Evolutionary conservation across 2,113 vertebrate species (phyloP), one percentile per base, ranked within the genome.

Genomic region (Microcebus griseorufus): DNA sequence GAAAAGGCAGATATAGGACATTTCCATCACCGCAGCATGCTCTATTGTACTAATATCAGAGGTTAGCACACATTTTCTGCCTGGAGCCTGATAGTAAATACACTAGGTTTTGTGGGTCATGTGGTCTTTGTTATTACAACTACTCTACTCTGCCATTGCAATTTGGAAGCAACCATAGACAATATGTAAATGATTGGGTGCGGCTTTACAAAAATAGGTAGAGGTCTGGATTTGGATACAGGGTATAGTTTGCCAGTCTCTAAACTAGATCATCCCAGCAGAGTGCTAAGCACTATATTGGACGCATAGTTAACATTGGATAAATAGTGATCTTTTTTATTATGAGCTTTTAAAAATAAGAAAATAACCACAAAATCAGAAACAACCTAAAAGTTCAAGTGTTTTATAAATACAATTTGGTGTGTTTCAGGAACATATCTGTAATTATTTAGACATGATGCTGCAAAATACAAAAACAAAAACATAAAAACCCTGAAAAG

Each of bases 221-320:
- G 23, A 16, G 48, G 20, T 10, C 27, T 73, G 32, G 37, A 29
- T 65, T 60, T 45, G 70, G 5, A 34, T 67, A 23, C 11, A 27
- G 0, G 9, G 5, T 27, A 1, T 6, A 37, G 27, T 70, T 70
- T 93, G 42, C 29, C 29, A 72, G 3, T 1, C 48, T 84, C n/a
- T 83, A 11, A 6, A 27, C 25, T 22, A 37, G 29, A 18, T 85
- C 64, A 39, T 69, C 23, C 16, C 58, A 5, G 0, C 2, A 10
- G 32, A 20, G 9, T 29, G 18, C 42, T 62, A 29, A 69, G 10
- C 3, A 39, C 37, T 58, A 14, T 32, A 22, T 39, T 81, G n/a
- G 3, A 60, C 3, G 7, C n/a, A 4, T 1, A 5, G 0, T 3
- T n/a, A 88, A 23, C 2, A 45, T n/a, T 45, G 34, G 39, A 16